A percentile compares a stretch with the other conserved stretches of the same genome.
Evolutionary conservation across 2,888 invertebrate genomes (phyloP).

Genomic region (Aphrophora alni): DNA sequence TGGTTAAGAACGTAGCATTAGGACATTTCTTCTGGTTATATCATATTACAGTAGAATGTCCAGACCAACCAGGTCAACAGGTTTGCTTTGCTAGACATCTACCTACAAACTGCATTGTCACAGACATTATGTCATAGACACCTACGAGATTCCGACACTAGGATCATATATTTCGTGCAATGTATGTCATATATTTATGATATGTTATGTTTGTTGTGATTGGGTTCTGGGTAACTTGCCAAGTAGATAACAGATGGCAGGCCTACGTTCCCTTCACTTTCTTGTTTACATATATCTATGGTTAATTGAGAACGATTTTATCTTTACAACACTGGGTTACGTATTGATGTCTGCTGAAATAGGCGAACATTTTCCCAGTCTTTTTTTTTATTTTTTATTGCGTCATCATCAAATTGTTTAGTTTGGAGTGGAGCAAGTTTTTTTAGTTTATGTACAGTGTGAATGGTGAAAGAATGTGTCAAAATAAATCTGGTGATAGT

Average conservation of each 20-base stretch:
- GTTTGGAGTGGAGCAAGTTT: no score
- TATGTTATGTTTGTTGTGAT: neutral
- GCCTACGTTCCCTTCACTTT: constrained; percentile 2
- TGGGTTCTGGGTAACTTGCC: neutral
- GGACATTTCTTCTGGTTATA: neutral
- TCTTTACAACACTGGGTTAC: neutral
- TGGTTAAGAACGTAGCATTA: neutral
- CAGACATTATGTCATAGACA: neutral
- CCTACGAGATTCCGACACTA: neutral
- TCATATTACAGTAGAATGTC: neutral
- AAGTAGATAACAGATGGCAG: neutral
- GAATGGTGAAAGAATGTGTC: no score
- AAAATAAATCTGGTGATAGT: no score
- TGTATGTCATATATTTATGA: neutral
- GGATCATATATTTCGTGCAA: neutral
- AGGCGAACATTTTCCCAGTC: neutral
- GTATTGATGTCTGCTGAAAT: neutral
- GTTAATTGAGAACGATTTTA: neutral
- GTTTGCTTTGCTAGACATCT: neutral
- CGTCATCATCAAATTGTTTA: no score
- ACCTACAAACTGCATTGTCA: no score
- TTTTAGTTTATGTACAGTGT: no score
- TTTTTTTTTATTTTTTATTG: no score
- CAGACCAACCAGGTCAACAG: neutral
- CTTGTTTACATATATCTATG: constrained; percentile 1